phyloP scores from a whole-genome alignment of 2,888 invertebrate genomes.

The Homarus gammarus region DNA sequence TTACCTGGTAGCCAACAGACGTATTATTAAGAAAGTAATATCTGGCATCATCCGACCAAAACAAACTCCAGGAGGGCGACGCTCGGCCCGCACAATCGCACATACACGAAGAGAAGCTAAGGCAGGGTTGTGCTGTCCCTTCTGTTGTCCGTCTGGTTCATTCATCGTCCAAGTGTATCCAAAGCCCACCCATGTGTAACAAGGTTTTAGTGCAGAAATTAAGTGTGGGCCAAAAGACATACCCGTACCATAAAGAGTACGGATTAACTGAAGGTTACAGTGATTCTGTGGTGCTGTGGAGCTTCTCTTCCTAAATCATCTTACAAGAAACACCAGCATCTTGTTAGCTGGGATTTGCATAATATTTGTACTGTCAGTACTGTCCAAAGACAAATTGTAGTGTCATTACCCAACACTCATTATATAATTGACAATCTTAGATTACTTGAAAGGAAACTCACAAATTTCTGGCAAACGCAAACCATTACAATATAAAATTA shows the following conservation, averaged over 20 bases:
- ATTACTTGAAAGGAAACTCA: too few species aligned
- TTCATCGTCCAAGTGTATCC: conserved; percentile 39
- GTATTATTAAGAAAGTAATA: not conserved
- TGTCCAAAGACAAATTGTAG: not conserved
- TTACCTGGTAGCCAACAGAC: too few species aligned
- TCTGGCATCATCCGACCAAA: not conserved
- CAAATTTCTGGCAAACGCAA: not conserved
- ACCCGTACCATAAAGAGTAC: conserved; percentile 73
- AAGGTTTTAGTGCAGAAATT: conserved; percentile 41
- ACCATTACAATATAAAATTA: not conserved
- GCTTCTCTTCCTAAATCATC: not conserved
- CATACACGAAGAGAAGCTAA: not conserved
- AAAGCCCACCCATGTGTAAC: conserved; percentile 70
- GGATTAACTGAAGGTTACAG: conserved; percentile 67
- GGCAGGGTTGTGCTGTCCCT: not conserved
- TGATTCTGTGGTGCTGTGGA: conserved; percentile 69
- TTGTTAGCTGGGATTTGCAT: not conserved
- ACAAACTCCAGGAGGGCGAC: conserved; percentile 5
- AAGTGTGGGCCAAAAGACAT: conserved; percentile 59
- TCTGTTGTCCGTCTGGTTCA: conserved; percentile 14
- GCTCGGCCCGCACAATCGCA: not conserved
- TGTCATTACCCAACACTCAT: not conserved
- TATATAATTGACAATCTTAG: too few species aligned
- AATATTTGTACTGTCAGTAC: not conserved
- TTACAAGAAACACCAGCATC: not conserved